Evolutionary conservation across 30 jellyfish, hydroid and myxozoan genomes (phyloP).

Genomic region (Pelagia noctiluca): DNA sequence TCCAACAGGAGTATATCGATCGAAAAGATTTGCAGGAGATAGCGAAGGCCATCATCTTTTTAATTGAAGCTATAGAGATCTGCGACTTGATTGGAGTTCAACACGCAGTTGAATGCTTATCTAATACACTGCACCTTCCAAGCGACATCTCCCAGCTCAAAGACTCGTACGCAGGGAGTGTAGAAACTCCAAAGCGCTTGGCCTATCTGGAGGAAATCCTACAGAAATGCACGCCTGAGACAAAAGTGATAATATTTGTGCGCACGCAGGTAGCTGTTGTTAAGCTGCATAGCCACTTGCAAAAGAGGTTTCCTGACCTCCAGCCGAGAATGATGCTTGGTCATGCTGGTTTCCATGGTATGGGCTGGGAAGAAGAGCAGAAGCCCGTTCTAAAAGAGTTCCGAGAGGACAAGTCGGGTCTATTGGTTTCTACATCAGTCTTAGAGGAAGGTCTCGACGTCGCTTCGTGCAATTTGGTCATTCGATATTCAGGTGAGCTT

Average conservation of each 20-base stretch:
- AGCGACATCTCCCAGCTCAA: not conserved
- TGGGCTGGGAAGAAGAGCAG: slow-evolving; percentile 88
- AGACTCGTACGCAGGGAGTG: not conserved
- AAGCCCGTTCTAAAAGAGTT: slow-evolving; percentile 56
- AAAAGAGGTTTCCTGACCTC: slow-evolving; percentile 35
- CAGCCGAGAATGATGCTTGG: slow-evolving; percentile 71
- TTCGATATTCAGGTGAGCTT: slow-evolving; percentile 67
- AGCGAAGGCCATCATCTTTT: slow-evolving; percentile 14
- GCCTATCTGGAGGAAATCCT: slow-evolving; percentile 33
- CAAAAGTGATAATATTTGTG: slow-evolving; percentile 68
- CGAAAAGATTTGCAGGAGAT: not conserved
- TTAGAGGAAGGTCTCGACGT: slow-evolving; percentile 92
- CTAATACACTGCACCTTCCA: slow-evolving; percentile 17
- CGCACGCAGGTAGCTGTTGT: slow-evolving; percentile 54
- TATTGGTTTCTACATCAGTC: slow-evolving; percentile 81
- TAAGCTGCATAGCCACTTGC: slow-evolving; percentile 20
- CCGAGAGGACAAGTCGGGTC: slow-evolving; percentile 60
- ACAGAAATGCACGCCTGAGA: slow-evolving; percentile 9
- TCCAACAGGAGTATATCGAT: slow-evolving; percentile 54
- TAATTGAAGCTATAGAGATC: slow-evolving; percentile 65
- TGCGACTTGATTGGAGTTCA: slow-evolving; percentile 75
- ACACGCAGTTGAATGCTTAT: slow-evolving; percentile 32
- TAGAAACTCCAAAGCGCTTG: slow-evolving; percentile 32
- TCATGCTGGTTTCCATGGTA: slow-evolving; percentile 86
- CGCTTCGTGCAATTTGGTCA: slow-evolving; percentile 76